These are phyloP conservation scores for Elaphurus davidianus DNA, from an alignment of 2,113 vertebrate genomes.

Conservation along the genomic window DNA sequence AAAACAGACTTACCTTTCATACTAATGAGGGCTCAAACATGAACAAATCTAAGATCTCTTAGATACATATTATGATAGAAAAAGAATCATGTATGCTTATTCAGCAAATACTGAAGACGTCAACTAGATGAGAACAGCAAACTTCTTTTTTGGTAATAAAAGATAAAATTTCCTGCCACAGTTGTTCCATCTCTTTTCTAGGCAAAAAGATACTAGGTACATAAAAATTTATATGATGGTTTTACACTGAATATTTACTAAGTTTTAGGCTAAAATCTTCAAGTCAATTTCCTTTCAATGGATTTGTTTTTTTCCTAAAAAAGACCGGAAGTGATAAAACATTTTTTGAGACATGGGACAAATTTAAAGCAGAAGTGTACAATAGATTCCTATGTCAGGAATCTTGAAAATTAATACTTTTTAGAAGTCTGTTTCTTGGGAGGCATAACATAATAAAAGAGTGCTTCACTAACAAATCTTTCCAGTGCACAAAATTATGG, in stretches of 20 bases:
- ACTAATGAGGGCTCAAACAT: not conserved
- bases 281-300: slow-evolving; percentile 33
- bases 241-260: slow-evolving; percentile 21
- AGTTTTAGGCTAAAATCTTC: slow-evolving; percentile 49
- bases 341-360: not conserved
- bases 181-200: not conserved
- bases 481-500: slow-evolving; percentile 20
- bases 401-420: slow-evolving; percentile 17
- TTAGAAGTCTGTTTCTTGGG: slow-evolving; percentile 20
- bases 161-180: slow-evolving; percentile 8
- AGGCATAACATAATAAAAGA: not conserved
- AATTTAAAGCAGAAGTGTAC: slow-evolving; percentile 14
- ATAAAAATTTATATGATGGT: not conserved
- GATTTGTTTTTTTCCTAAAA: not conserved
- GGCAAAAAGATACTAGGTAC: not conserved
- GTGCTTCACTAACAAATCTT: not conserved
- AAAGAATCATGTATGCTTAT: slow-evolving; percentile 29
- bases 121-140: not conserved
- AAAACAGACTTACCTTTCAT: slow-evolving; percentile 20
- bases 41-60: slow-evolving; percentile 13
- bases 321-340: not conserved
- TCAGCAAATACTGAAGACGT: not conserved
- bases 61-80: not conserved
- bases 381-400: not conserved
- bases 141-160: slow-evolving; percentile 21